Conservation (phyloP, 2,113 vertebrate species). For the Xerus inauris region DNA sequence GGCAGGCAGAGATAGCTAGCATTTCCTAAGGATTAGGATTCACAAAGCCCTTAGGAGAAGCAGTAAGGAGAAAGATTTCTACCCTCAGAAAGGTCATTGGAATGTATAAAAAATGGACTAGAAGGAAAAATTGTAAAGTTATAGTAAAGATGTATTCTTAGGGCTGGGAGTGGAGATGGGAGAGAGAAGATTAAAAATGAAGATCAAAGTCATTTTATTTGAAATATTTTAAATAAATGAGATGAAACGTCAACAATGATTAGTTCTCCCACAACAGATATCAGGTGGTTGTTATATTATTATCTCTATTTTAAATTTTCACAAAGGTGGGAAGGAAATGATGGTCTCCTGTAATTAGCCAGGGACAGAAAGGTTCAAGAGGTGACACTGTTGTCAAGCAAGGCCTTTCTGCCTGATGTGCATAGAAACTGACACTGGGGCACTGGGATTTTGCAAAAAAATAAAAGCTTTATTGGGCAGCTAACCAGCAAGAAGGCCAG, state of each 20-base stretch:
- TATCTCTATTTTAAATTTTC: neutral
- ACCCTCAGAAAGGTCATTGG: neutral
- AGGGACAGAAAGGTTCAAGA: neutral
- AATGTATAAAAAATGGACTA: neutral
- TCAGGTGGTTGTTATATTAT: neutral
- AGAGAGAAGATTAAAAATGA: neutral
- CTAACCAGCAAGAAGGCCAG: neutral
- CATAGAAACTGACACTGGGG: neutral
- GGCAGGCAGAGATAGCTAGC: neutral
- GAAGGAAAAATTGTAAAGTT: neutral
- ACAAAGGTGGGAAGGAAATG: neutral
- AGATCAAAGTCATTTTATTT: neutral
- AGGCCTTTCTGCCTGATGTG: neutral
- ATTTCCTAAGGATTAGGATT: neutral
- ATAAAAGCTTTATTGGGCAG: neutral
- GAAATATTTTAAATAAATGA: slow-evolving; percentile 16
- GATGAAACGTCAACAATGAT: neutral
- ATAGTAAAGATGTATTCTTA: neutral
- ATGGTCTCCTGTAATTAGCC: neutral
- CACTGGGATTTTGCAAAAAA: neutral
- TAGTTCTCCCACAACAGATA: neutral
- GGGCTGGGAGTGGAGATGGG: neutral
- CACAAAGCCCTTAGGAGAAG: neutral
- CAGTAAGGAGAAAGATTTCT: neutral
- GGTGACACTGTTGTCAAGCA: neutral